Evolutionary conservation across 2,888 invertebrate species (phyloP).

Genomic region (Parthenolecanium corni): DNA sequence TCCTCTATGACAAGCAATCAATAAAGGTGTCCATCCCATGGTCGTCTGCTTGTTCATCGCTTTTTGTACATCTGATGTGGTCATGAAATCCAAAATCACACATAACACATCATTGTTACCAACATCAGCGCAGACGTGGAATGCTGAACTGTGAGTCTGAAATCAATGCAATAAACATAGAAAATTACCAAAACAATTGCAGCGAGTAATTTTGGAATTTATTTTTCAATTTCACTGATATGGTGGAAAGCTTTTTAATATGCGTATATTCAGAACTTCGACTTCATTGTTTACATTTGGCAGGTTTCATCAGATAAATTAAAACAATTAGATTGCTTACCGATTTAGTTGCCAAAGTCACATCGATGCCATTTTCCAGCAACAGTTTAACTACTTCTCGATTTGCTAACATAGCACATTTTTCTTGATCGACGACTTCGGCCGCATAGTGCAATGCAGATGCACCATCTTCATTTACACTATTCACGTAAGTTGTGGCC

Average conservation of each 20-base stretch:
- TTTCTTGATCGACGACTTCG: constrained; percentile 72
- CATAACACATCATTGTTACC: constrained; percentile 91
- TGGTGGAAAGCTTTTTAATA: too few relatives aligned
- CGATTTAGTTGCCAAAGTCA: constrained; percentile 64
- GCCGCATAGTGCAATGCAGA: constrained; percentile 91
- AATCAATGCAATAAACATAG: neutral
- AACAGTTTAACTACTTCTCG: constrained; percentile 74
- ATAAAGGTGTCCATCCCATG: constrained; percentile 91
- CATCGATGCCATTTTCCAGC: constrained; percentile 83
- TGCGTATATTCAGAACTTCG: too few relatives aligned
- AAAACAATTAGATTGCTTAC: too few relatives aligned
- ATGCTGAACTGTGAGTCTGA: constrained; percentile 80
- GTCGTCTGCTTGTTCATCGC: constrained; percentile 89
- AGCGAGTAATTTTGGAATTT: too few relatives aligned
- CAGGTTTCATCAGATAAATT: neutral
- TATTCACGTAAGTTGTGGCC: constrained; percentile 75
- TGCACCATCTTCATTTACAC: constrained; percentile 82
- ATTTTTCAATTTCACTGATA: too few relatives aligned
- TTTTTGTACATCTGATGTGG: constrained; percentile 77
- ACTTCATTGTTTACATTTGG: too few relatives aligned
- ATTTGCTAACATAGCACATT: constrained; percentile 46
- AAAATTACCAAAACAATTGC: neutral
- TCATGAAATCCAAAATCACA: constrained; percentile 87
- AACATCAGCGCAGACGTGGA: constrained; percentile 87
- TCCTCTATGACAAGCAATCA: constrained; percentile 91